phyloP scores from a whole-genome alignment of 2,888 invertebrate genomes.

The Eupithecia exiguata region DNA sequence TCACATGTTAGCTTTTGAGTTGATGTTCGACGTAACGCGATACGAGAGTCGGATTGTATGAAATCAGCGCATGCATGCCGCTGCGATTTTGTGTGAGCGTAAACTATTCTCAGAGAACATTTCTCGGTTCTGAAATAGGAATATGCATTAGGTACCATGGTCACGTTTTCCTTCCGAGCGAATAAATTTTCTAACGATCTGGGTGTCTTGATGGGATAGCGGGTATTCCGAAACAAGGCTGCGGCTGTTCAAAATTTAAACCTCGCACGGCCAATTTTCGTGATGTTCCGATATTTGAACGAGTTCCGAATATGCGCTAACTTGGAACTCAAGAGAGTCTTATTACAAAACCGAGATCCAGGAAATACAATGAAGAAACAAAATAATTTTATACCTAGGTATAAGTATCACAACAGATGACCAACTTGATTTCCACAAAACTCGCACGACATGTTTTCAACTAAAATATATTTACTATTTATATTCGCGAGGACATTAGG shows the following conservation, averaged over 20 bases:
- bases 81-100: slow-evolving; percentile 53
- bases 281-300: not conserved
- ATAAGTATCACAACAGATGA: not conserved
- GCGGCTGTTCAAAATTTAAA: not conserved
- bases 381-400: not conserved
- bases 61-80: slow-evolving; percentile 68
- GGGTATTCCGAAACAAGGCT: not conserved
- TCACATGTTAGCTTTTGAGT: slow-evolving; percentile 68
- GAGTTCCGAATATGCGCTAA: not conserved
- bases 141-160: slow-evolving; percentile 39
- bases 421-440: not conserved
- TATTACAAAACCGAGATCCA: not conserved
- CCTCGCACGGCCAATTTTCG: not conserved
- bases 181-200: slow-evolving; percentile 13
- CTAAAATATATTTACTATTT: not conserved
- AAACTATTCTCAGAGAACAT: slow-evolving; percentile 58
- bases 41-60: slow-evolving; percentile 61
- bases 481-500: not conserved
- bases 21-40: slow-evolving; percentile 62
- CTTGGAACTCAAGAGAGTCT: too few relatives aligned
- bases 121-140: slow-evolving; percentile 64
- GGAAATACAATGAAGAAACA: not conserved
- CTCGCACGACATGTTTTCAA: not conserved
- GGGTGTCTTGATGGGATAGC: not conserved
- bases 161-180: slow-evolving; percentile 45